Percentiles rank a stretch among this genome's conserved stretches.
These are phyloP conservation scores for Pitangus sulphuratus DNA, from an alignment of 2,797 vertebrate species.

Conservation along the genomic window DNA sequence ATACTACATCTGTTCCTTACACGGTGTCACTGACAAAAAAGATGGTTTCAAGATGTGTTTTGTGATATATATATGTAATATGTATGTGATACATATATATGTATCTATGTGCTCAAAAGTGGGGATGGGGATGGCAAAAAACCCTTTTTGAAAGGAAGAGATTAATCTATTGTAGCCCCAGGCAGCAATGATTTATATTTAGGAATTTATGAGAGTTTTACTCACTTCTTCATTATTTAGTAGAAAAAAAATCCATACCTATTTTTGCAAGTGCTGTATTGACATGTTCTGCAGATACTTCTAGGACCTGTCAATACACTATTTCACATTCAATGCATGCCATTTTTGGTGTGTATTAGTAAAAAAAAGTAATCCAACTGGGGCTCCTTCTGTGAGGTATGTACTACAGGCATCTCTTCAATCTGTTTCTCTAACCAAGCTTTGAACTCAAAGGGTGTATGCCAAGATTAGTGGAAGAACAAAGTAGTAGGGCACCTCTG, in stretches of 20 bases:
- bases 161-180: conserved; percentile 8
- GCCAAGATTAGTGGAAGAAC: background rate
- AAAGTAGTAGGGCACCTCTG: background rate
- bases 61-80: background rate
- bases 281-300: conserved; percentile 23
- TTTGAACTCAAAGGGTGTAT: background rate
- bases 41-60: background rate
- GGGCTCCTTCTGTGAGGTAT: background rate
- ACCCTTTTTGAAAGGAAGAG: conserved; percentile 3
- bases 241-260: conserved; percentile 45
- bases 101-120: background rate
- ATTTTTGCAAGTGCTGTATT: conserved; percentile 19
- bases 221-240: conserved; percentile 53
- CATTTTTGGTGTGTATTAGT: background rate
- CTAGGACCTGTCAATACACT: background rate
- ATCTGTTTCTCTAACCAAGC: background rate
- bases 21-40: background rate
- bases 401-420: background rate
- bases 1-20: background rate
- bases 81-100: background rate
- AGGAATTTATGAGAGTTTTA: conserved; percentile 50
- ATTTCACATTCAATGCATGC: background rate
- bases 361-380: background rate
- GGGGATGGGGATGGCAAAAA: background rate
- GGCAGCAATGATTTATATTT: conserved; percentile 47